These are phyloP conservation scores for Echinometra lucunter DNA, from an alignment of 53 echinoderm and acorn worm genomes.

Conservation along the genomic window DNA sequence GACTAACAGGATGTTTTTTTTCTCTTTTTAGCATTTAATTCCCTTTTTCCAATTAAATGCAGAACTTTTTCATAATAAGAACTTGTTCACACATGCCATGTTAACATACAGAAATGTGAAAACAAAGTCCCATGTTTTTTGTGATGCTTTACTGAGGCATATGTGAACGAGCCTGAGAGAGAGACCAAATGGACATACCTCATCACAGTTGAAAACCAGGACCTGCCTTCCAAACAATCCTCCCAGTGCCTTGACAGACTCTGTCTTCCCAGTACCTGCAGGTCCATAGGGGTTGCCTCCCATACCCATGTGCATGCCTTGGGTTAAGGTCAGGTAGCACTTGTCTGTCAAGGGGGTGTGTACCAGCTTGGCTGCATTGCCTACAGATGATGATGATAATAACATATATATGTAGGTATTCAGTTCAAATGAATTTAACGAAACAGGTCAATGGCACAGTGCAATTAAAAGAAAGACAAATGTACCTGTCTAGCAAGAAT, in stretches of 20 bases:
- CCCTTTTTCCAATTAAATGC: too few species aligned
- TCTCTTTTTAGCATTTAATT: too few species aligned
- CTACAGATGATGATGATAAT: conserved; percentile 54
- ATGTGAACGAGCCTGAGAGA: not conserved
- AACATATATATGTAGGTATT: too few species aligned
- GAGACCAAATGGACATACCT: conserved; percentile 72
- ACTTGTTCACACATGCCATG: not conserved
- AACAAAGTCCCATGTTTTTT: not conserved
- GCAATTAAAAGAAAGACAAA: too few species aligned
- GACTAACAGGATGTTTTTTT: too few species aligned
- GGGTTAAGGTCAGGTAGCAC: conserved; percentile 98
- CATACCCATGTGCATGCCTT: conserved; percentile 99
- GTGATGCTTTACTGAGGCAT: too few species aligned
- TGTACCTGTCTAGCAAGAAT: too few species aligned
- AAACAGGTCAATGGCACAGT: too few species aligned
- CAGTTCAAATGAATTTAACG: too few species aligned
- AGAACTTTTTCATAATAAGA: too few species aligned
- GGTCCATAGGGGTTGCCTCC: conserved; percentile 99
- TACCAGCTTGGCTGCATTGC: conserved; percentile 98
- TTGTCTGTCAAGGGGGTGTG: conserved; percentile 99
- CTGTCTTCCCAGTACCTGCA: conserved; percentile 97
- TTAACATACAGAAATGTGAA: not conserved
- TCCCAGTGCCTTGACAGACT: conserved; percentile 96
- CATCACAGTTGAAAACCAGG: conserved; percentile 99
- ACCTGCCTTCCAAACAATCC: conserved; percentile 98